Evolutionary conservation across 2,888 invertebrate species (phyloP).

Genomic region (Caprella mutica): DNA sequence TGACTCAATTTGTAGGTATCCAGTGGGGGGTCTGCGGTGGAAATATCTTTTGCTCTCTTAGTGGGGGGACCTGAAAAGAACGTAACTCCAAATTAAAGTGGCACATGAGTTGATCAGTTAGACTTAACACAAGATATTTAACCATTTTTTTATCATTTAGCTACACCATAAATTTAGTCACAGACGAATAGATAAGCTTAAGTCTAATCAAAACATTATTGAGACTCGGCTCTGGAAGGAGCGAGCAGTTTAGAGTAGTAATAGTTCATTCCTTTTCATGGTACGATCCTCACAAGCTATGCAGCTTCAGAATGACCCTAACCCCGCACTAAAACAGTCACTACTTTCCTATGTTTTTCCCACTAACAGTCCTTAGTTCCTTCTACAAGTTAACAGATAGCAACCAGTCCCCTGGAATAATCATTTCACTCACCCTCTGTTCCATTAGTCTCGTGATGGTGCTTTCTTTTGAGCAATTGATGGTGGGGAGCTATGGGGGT

Average conservation of each 20-base stretch:
- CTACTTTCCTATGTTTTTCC: neutral
- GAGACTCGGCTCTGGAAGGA: no score
- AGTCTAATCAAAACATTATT: no score
- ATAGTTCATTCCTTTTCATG: no score
- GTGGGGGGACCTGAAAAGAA: neutral
- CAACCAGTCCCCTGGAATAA: no score
- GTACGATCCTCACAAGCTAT: neutral
- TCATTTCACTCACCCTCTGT: constrained; percentile 67
- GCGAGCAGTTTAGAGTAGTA: no score
- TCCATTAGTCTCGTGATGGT: constrained; percentile 79
- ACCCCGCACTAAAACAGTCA: neutral
- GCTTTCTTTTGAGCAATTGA: constrained; percentile 62
- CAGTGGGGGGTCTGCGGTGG: constrained; percentile 14
- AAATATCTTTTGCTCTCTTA: neutral
- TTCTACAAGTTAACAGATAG: no score
- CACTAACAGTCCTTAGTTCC: neutral
- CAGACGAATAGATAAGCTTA: no score
- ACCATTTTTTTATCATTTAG: no score
- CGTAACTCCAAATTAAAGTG: neutral
- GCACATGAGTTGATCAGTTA: neutral
- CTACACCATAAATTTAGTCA: no score
- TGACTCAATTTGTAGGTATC: constrained; percentile 29
- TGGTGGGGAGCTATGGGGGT: constrained; percentile 42
- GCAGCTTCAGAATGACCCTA: neutral
- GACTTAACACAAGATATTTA: no score